phyloP scores from a whole-genome alignment of 2,888 invertebrate genomes.

The Petrolisthes manimaculis region DNA sequence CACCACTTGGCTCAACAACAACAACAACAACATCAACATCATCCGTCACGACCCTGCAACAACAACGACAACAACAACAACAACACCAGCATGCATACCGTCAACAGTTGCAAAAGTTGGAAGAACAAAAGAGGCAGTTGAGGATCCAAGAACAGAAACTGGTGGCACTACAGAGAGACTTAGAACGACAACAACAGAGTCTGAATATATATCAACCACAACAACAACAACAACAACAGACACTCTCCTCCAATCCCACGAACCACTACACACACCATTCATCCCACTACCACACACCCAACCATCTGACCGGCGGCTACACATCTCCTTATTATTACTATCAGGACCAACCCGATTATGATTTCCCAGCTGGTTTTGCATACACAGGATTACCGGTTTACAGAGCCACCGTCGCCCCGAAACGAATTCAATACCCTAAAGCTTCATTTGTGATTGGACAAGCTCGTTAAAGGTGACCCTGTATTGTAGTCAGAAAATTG shows the following conservation, averaged over 20 bases:
- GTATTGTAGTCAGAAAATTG: too few species aligned
- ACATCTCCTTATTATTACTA: conserved; percentile 58
- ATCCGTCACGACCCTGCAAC: not conserved
- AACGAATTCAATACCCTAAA: conserved; percentile 3
- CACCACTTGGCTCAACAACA: conserved; percentile 19
- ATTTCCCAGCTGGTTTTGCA: conserved; percentile 65
- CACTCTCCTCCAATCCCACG: not conserved
- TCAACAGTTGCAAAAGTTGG: conserved; percentile 34
- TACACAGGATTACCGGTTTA: conserved; percentile 38
- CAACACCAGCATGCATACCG: conserved; percentile 24
- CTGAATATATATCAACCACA: not conserved
- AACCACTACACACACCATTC: not conserved
- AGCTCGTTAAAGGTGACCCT: not conserved
- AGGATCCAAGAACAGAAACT: conserved; percentile 31
- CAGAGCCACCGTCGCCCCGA: not conserved
- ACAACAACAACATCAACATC: not conserved
- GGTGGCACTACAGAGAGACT: conserved; percentile 28
- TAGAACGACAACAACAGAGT: conserved; percentile 26
- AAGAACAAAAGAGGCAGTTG: conserved; percentile 26
- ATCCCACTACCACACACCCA: not conserved
- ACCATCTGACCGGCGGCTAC: conserved; percentile 33
- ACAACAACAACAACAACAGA: not conserved
- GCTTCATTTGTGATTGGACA: conserved; percentile 24
- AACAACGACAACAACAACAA: not conserved
- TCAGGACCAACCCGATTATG: conserved; percentile 43